Conservation (phyloP, 2,113 vertebrate species). For the Oreochromis tanganicae region DNA sequence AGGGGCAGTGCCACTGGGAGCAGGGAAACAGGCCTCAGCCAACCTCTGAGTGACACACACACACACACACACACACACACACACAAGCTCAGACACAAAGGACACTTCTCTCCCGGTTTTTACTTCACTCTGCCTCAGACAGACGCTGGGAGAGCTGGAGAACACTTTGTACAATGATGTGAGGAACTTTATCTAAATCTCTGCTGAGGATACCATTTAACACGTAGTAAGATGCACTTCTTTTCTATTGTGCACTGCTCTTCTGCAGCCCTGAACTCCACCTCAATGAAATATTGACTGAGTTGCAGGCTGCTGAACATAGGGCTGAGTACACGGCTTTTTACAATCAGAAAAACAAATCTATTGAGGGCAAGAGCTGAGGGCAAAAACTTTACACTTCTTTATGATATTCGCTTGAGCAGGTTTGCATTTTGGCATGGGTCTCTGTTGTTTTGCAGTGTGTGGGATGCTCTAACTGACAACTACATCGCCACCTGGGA, state of each 20-base stretch:
- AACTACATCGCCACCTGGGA: conserved; percentile 90
- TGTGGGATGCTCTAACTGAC: conserved; percentile 93
- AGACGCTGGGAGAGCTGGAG: not conserved
- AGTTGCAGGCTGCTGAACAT: not conserved
- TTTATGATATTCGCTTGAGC: not conserved
- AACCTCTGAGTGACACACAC: conserved; percentile 3
- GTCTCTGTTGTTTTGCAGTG: conserved; percentile 67
- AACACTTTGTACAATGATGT: conserved; percentile 44
- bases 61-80: not conserved
- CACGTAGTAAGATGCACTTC: conserved; percentile 18
- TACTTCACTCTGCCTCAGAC: conserved; percentile 11
- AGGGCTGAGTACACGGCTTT: not conserved
- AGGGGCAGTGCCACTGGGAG: conserved; percentile 55
- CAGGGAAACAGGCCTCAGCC: conserved; percentile 11
- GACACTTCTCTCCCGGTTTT: conserved; percentile 13
- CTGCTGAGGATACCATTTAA: conserved; percentile 15
- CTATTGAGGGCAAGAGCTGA: not conserved
- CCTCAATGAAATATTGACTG: not conserved
- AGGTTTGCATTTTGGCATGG: not conserved
- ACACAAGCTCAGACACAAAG: conserved; percentile 32
- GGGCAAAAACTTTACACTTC: not conserved
- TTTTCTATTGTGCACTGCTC: conserved; percentile 22
- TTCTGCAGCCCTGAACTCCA: not conserved
- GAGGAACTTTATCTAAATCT: conserved; percentile 39
- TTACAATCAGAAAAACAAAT: not conserved